Percentiles rank a stretch among this genome's conserved stretches.
Evolutionary conservation across 2,888 invertebrate genomes (phyloP).

Genomic region (Eremobia ochroleuca): DNA sequence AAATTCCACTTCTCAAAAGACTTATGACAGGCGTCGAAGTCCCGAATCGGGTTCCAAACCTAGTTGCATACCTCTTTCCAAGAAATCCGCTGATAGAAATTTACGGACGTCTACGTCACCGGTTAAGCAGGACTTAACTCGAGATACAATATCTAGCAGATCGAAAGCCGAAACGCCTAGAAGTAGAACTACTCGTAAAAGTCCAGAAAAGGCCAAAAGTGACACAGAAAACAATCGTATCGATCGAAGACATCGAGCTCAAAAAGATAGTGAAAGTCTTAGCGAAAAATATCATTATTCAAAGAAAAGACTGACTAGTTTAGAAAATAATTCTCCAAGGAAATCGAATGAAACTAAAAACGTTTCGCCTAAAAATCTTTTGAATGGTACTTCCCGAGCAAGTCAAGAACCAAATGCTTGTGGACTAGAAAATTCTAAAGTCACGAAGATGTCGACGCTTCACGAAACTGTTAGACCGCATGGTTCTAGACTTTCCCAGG

Average conservation of each 20-base stretch:
- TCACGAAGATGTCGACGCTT: conserved; percentile 86
- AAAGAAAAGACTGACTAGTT: conserved; percentile 91
- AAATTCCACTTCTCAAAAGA: conserved; percentile 75
- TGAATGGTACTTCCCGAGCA: conserved; percentile 78
- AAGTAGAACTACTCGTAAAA: conserved; percentile 78
- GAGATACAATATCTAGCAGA: conserved; percentile 76
- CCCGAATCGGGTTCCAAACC: conserved; percentile 82
- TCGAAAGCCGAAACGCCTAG: conserved; percentile 79
- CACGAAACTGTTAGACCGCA: conserved; percentile 88
- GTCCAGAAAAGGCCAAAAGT: conserved; percentile 86
- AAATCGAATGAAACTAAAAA: conserved; percentile 83
- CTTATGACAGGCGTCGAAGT: conserved; percentile 82
- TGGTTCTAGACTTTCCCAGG: conserved; percentile 88
- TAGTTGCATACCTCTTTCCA: conserved; percentile 87
- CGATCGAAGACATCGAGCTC: conserved; percentile 88
- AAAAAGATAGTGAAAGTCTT: conserved; percentile 88
- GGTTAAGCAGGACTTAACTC: conserved; percentile 82
- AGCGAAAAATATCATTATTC: conserved; percentile 90
- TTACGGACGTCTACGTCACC: conserved; percentile 82
- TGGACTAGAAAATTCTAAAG: conserved; percentile 77
- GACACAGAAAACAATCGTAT: conserved; percentile 85
- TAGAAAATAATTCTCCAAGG: conserved; percentile 88
- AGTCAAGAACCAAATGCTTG: conserved; percentile 77
- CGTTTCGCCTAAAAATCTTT: conserved; percentile 81
- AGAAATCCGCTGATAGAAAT: conserved; percentile 81